Evolutionary conservation across 2,888 invertebrate genomes (phyloP), one percentile per base, ranked within the genome.

Genomic region (Folsomia manolachei): DNA sequence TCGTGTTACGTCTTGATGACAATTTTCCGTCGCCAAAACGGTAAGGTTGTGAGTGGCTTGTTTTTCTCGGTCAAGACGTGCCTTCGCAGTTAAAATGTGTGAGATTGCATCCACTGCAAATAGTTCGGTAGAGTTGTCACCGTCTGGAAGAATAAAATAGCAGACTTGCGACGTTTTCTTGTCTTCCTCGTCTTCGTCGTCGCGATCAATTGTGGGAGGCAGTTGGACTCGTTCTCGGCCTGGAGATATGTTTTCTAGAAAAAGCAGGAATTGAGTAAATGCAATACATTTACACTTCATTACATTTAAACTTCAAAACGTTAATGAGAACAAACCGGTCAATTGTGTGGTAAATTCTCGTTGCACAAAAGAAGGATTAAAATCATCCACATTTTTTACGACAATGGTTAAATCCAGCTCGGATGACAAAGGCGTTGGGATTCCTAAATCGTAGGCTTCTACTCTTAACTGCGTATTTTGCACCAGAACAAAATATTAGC

Each of bases 381-480:
- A 94, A 82, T 92, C 94, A 84, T 95, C 94, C 0, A 95, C 90
- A 83, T 94, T 94, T 73, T 91, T 90, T 0, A 95, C 91, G 83
- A 94, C 94, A 78, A 95, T 89, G 1, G 91, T 92, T 0, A 95
- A 84, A 84, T 95, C 95, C 60, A 95, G 85, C 84, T 94, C 95
- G 0, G 93, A 90, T 80, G 93, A 93, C 1, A 95, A 85, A 0
- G 94, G 90, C 0, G 94, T 94, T 0, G 95, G 95, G 0, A 90
- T 86, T 0, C 95, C 95, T 70, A 94, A 87, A 84, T 95, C 95
- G 82, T 91, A 93, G 0, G 95, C 95, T 86, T 95, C 94, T 62
- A 95, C 90, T 80, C 95, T 87, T 72, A 95, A 89, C 94, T 95
- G 84, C 83, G n/a, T n/a, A n/a, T 51, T 51, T 14, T 51, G 9